Conservation (phyloP, 2,888 invertebrate genomes). For the Archips crataeganus region DNA sequence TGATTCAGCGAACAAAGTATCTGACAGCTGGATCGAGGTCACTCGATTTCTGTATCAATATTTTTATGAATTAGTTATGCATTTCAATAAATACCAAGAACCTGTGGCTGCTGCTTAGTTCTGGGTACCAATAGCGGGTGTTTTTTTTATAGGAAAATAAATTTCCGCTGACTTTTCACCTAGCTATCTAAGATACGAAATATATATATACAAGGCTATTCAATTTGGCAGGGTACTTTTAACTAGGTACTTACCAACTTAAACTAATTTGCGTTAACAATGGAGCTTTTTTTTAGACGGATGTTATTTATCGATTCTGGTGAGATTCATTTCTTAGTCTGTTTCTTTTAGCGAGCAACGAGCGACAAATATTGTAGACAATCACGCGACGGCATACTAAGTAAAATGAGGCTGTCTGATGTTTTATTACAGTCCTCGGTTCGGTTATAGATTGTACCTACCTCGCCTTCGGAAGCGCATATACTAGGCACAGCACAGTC, state of each 20-base stretch:
- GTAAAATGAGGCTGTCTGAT: constrained; percentile 19
- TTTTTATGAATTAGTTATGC: neutral
- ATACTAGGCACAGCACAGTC: neutral
- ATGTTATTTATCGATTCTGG: constrained; percentile 66
- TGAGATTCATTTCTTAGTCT: constrained; percentile 51
- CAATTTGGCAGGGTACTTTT: neutral
- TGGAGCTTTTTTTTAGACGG: neutral
- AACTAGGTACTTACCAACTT: no score
- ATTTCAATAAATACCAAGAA: constrained; percentile 8
- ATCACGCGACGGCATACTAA: constrained; percentile 57
- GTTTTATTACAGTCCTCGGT: neutral
- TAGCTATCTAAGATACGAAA: neutral
- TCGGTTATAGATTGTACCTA: neutral
- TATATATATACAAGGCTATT: neutral
- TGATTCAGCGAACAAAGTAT: constrained; percentile 18
- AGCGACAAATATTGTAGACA: constrained; percentile 45
- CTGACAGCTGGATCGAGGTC: neutral
- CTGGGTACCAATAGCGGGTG: neutral
- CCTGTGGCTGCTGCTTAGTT: neutral
- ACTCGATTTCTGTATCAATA: constrained; percentile 10
- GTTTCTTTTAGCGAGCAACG: constrained; percentile 62
- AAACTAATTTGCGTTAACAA: neutral
- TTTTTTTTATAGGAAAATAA: neutral
- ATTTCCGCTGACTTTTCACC: neutral
- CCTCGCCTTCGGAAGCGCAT: neutral